Conservation (phyloP, 92 coral and sea anemone species). For the Zoanthus solanderi region DNA sequence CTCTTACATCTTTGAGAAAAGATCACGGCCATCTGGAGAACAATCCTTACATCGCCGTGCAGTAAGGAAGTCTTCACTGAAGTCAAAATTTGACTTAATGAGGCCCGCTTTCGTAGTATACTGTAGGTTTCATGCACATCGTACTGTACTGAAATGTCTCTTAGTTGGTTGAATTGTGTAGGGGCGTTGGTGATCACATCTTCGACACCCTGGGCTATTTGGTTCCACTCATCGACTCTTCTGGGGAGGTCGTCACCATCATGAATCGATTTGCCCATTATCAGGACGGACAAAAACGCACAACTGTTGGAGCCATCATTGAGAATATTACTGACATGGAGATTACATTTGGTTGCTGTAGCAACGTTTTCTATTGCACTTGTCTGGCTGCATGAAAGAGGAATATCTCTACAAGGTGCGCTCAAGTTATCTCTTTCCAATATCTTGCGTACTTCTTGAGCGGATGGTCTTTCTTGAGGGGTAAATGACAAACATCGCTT, state of each 20-base stretch:
- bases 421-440: slow-evolving; percentile 35
- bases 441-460: slow-evolving; percentile 21
- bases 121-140: not conserved
- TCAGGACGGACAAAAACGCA: slow-evolving; percentile 64
- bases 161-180: not conserved
- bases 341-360: slow-evolving; percentile 19
- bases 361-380: slow-evolving; percentile 61
- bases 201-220: not conserved
- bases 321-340: slow-evolving; percentile 16
- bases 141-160: not conserved
- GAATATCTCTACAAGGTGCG: slow-evolving; percentile 51
- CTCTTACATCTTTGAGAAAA: not conserved
- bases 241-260: not conserved
- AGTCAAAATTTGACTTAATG: not conserved
- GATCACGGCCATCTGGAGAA: not conserved
- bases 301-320: slow-evolving; percentile 75
- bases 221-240: not conserved
- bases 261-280: slow-evolving; percentile 27
- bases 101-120: not conserved
- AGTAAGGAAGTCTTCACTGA: not conserved
- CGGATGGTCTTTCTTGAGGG: slow-evolving; percentile 35
- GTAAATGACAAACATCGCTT: slow-evolving; percentile 37
- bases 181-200: not conserved
- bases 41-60: not conserved
- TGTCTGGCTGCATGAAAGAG: slow-evolving; percentile 70